These are phyloP conservation scores for Sitta europaea DNA, from an alignment of 2,113 vertebrate genomes.

Conservation along the genomic window DNA sequence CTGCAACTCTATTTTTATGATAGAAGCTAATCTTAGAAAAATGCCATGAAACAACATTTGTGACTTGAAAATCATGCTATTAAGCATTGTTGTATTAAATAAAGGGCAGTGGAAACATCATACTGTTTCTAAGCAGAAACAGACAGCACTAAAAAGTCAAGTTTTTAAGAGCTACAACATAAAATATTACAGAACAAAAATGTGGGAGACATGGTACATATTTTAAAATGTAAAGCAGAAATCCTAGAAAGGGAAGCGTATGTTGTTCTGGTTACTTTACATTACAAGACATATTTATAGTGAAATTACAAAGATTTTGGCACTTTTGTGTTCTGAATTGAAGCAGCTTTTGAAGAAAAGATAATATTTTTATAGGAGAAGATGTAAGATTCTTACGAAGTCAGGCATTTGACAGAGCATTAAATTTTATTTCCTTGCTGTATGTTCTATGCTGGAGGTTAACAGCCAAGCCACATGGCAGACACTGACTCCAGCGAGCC, in stretches of 20 bases:
- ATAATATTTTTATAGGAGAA: neutral
- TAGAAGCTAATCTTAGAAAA: neutral
- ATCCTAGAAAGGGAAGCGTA: neutral
- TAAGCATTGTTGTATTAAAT: neutral
- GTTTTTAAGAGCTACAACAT: neutral
- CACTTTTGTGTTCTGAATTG: neutral
- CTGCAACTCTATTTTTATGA: neutral
- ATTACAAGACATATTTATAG: neutral
- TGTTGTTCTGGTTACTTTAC: neutral
- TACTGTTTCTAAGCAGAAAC: neutral
- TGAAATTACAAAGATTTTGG: slow-evolving; percentile 7
- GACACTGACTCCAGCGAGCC: neutral
- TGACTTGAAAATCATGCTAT: neutral
- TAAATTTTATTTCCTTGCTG: slow-evolving; percentile 25
- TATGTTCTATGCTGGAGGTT: neutral
- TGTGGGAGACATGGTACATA: neutral
- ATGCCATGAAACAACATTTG: neutral
- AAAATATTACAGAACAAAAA: neutral
- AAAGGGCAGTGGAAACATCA: neutral
- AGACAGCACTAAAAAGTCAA: neutral
- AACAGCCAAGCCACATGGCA: neutral
- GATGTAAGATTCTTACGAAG: neutral
- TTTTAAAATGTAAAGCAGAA: neutral
- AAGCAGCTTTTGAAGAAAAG: slow-evolving; percentile 28
- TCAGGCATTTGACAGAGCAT: neutral